Evolutionary conservation across 1,140 invertebrate genomes (phyloP), one percentile per base, ranked within the genome.

Genomic region (Pseudomyrmex concolor): DNA sequence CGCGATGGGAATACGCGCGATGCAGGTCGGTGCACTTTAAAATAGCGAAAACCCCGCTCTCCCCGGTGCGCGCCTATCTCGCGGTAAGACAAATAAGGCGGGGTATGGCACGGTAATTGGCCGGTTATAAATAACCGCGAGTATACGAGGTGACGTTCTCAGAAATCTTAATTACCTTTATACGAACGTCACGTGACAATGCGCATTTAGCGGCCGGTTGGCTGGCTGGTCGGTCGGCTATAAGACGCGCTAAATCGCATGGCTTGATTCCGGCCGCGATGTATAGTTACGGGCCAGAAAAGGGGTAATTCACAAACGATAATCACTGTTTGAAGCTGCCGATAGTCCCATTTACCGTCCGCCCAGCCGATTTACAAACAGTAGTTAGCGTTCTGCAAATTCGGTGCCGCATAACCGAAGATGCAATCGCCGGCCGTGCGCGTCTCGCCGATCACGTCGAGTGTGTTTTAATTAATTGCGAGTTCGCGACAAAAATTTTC

Each of bases 91-190:
- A 80, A 80, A 71, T n/a, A 25, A 50, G 19, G 10, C 34, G 34
- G 5, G 34, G 34, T 12, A 5, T 9, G 64, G 17, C 19, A 59
- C 48, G 60, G 62, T 71, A 80, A 80, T 70, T 70, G 66, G 76
- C 19, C 15, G 54, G 22, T 70, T 70, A 60, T 60, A 80, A 71
- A 80, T 71, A 80, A 70, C 19, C 51, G 51, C n/a, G 1, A 25
- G n/a, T 71, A 71, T 51, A 71, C 50, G 43, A 5, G 22, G 15
- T 17, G 19, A 71, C 45, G 43, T 60, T 71, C 76, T 70, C 15
- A 59, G 76, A 80, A 71, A 71, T 80, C 54, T 80, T 71, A 80
- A 80, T 80, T 71, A 71, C 43, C 55, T 34, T 80, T 71, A 50
- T 59, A 70, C 22, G 64, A 70, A 70, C 54, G 76, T 80, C 19